A percentile compares a stretch with the other conserved stretches of the same genome.
Evolutionary conservation across 2,797 vertebrate species (phyloP).

Genomic region (Lacerta agilis): DNA sequence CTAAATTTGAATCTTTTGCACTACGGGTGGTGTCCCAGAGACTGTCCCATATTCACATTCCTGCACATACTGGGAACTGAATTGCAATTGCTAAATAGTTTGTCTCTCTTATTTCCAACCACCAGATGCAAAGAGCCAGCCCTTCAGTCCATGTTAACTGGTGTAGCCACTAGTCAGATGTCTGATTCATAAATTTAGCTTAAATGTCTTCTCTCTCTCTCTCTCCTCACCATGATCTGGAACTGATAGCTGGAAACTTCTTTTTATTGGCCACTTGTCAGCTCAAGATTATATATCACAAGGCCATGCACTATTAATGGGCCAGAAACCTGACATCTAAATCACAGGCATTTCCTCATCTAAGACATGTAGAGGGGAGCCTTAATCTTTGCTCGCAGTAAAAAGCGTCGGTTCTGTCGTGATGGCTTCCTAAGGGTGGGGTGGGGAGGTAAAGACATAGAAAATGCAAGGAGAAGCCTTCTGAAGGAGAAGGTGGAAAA

Average conservation of each 20-base stretch:
- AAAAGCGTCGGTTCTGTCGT: background rate
- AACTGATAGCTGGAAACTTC: conserved; percentile 30
- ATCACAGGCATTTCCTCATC: conserved; percentile 34
- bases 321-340: conserved; percentile 41
- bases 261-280: conserved; percentile 42
- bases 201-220: background rate
- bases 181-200: conserved; percentile 32
- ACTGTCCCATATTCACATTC: background rate
- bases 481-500: background rate
- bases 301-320: conserved; percentile 24
- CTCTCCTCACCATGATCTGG: conserved; percentile 13
- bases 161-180: conserved; percentile 4
- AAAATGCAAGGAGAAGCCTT: background rate
- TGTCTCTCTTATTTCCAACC: background rate
- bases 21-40: background rate
- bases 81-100: background rate
- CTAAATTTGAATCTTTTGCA: background rate
- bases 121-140: background rate
- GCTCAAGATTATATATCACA: conserved; percentile 36
- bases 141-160: conserved; percentile 5
- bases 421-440: background rate
- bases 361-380: background rate
- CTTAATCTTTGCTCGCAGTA: background rate
- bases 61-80: background rate
- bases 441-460: background rate